Evolutionary conservation across 2,888 invertebrate genomes (phyloP).

Genomic region (Drosophila nr. medialis): DNA sequence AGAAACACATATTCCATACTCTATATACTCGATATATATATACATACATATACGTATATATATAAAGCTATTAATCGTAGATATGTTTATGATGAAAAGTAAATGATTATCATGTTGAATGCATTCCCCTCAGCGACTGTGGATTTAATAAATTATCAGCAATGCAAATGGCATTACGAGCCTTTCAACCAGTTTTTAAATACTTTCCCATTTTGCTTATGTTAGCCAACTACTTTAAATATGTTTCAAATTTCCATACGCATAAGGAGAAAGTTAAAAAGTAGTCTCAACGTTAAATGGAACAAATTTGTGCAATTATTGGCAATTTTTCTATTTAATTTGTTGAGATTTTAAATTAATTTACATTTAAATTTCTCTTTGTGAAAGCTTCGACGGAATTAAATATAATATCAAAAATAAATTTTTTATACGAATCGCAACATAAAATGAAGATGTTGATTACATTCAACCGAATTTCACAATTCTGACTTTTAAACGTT

Average conservation of each 20-base stretch:
- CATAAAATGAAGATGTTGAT: neutral
- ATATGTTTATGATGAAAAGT: slow-evolving; percentile 47
- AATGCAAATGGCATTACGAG: slow-evolving; percentile 13
- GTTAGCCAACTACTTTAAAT: neutral
- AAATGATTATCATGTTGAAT: slow-evolving; percentile 50
- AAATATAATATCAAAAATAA: neutral
- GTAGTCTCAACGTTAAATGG: neutral
- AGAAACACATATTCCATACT: slow-evolving; percentile 8
- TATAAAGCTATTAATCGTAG: slow-evolving; percentile 31
- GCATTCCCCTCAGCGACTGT: slow-evolving; percentile 4
- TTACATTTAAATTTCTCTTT: neutral
- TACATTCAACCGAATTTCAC: neutral
- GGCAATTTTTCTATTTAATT: neutral
- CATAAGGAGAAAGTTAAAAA: too few relatives aligned
- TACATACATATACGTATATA: slow-evolving; percentile 24
- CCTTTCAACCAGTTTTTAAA: slow-evolving; percentile 6
- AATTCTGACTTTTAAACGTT: neutral
- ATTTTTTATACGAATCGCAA: neutral
- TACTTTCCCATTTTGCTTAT: neutral
- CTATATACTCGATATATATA: slow-evolving; percentile 28
- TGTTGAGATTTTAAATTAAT: neutral
- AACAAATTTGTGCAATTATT: neutral
- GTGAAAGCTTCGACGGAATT: neutral
- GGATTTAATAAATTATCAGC: slow-evolving; percentile 16
- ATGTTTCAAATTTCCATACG: neutral